A percentile compares a stretch with the other conserved stretches of the same genome.
Conservation (phyloP, 2,888 invertebrate genomes). For the Parasteatoda lunata region DNA sequence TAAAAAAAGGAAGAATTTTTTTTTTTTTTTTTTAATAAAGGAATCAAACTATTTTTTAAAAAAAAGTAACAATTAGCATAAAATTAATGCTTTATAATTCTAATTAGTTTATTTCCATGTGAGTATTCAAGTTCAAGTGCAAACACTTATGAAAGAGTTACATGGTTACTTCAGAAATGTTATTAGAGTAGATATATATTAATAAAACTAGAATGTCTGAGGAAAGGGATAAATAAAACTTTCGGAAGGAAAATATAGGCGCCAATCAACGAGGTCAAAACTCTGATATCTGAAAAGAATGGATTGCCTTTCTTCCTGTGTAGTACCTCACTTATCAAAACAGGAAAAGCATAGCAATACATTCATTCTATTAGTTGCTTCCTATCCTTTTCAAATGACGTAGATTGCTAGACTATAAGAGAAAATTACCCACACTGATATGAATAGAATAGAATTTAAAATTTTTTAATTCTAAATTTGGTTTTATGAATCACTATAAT, state of each 20-base stretch:
- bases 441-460: neutral
- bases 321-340: constrained; percentile 39
- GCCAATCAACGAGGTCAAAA: constrained; percentile 56
- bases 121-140: too few relatives aligned
- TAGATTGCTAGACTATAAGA: neutral
- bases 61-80: too few relatives aligned
- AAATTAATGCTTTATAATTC: too few relatives aligned
- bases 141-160: too few relatives aligned
- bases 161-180: too few relatives aligned
- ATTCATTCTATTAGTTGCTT: constrained; percentile 30
- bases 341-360: constrained; percentile 43
- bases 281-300: constrained; percentile 45
- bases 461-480: neutral
- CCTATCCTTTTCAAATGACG: constrained; percentile 29
- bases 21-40: too few relatives aligned
- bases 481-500: too few relatives aligned
- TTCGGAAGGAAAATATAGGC: constrained; percentile 38
- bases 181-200: too few relatives aligned
- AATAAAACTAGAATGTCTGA: too few relatives aligned
- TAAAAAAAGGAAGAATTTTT: too few relatives aligned
- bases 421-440: neutral
- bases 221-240: neutral
- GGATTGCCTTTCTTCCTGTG: constrained; percentile 33
- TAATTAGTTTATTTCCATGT: too few relatives aligned
- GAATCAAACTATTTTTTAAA: too few relatives aligned